phyloP scores from a whole-genome alignment of 37 sponge, comb jelly and placozoan species.

The Beroe forskalii region DNA sequence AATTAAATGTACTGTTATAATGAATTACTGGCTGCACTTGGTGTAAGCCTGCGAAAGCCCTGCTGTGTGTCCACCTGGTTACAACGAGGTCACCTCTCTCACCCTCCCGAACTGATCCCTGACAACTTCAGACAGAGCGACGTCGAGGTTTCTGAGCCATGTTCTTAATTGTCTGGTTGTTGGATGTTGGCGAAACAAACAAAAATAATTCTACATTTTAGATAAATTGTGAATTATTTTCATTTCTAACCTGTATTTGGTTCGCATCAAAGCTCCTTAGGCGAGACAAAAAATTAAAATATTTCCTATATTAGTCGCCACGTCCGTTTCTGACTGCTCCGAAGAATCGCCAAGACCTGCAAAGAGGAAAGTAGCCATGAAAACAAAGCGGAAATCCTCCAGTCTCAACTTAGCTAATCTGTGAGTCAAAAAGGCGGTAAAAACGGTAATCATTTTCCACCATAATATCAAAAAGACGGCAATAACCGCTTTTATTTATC shows the following conservation, averaged over 20 bases:
- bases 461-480: no score
- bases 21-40: no score
- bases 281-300: no score
- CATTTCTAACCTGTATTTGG: no score
- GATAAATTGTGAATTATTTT: no score
- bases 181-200: not conserved
- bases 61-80: conserved; percentile 43
- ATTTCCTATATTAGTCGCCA: no score
- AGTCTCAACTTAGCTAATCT: not conserved
- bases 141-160: not conserved
- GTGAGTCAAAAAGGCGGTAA: no score
- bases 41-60: not conserved
- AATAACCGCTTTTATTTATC: no score
- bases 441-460: no score
- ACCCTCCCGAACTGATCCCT: conserved; percentile 18
- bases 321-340: not conserved
- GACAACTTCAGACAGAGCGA: not conserved
- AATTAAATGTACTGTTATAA: no score
- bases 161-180: not conserved
- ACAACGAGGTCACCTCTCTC: conserved; percentile 59
- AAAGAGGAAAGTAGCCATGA: not conserved
- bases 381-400: not conserved
- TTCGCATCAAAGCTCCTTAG: no score
- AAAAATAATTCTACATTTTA: no score
- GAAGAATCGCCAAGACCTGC: not conserved